These are phyloP conservation scores for Drosophila athabasca DNA, from an alignment of 1,140 invertebrate species.

Conservation along the genomic window DNA sequence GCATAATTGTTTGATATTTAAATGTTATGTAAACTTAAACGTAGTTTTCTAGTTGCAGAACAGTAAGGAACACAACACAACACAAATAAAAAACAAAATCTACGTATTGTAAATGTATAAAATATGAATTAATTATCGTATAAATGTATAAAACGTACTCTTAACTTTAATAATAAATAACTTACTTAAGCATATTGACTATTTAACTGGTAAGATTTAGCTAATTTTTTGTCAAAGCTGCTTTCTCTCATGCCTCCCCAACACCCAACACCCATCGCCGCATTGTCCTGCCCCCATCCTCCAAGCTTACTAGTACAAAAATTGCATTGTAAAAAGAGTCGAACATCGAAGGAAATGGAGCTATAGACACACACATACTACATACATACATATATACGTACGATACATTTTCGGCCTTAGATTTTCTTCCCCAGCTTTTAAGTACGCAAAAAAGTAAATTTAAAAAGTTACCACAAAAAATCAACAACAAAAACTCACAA, in stretches of 20 bases:
- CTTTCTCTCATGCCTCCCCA: constrained; percentile 45
- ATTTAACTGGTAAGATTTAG: constrained; percentile 68
- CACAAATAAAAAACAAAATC: constrained; percentile 35
- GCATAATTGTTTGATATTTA: constrained; percentile 53
- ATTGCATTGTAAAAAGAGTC: constrained; percentile 55
- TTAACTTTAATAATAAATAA: constrained; percentile 49
- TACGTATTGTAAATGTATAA: constrained; percentile 68
- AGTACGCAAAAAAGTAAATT: constrained; percentile 56
- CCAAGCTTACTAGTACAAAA: constrained; percentile 78
- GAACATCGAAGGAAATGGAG: constrained; percentile 43
- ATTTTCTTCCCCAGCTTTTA: constrained; percentile 70
- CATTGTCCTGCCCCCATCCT: constrained; percentile 4
- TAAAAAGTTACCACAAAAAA: constrained; percentile 50
- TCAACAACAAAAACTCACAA: constrained; percentile 54
- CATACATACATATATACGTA: constrained; percentile 79
- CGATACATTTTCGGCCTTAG: constrained; percentile 78
- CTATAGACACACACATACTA: constrained; percentile 32
- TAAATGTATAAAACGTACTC: constrained; percentile 55
- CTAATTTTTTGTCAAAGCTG: constrained; percentile 73
- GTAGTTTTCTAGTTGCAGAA: constrained; percentile 60
- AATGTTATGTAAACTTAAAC: constrained; percentile 70
- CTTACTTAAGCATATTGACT: constrained; percentile 71
- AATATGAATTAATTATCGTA: constrained; percentile 55
- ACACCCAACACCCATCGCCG: not conserved
- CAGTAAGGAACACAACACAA: constrained; percentile 25